These are phyloP conservation scores for Pleuronectes platessa DNA, from an alignment of 2,113 vertebrate genomes.

Conservation along the genomic window DNA sequence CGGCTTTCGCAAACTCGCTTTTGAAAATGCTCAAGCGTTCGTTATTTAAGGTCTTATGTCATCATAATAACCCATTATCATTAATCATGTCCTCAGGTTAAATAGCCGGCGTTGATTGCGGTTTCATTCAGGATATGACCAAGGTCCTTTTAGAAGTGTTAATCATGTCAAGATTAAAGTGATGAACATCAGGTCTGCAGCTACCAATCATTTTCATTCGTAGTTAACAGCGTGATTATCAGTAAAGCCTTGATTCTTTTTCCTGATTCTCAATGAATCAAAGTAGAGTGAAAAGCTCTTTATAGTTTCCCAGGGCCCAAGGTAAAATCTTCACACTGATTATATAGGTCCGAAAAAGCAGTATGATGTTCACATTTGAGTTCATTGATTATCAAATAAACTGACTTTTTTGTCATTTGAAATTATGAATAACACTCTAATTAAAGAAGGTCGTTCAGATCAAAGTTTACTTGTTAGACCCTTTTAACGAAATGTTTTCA, in stretches of 20 bases:
- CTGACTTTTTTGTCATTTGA: neutral
- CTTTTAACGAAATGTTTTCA: neutral
- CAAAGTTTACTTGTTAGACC: neutral
- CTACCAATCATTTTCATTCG: neutral
- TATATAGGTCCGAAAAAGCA: neutral
- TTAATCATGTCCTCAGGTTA: neutral
- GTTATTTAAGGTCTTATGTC: conserved; percentile 30
- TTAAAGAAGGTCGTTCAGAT: neutral
- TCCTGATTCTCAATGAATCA: neutral
- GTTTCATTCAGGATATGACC: neutral
- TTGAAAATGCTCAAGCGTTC: conserved; percentile 16
- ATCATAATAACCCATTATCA: conserved; percentile 1
- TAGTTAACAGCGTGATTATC: neutral
- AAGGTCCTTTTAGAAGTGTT: neutral
- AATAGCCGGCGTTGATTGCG: neutral
- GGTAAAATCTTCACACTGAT: neutral
- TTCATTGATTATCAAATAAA: neutral
- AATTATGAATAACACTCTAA: too few species aligned
- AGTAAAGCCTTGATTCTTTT: neutral
- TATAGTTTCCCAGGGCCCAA: neutral
- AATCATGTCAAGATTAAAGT: neutral
- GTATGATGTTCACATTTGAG: neutral
- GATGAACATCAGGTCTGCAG: neutral
- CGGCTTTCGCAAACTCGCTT: conserved; percentile 23
- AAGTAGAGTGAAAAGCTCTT: neutral